Evolutionary conservation across 2,113 vertebrate genomes (phyloP).

Genomic region (Alouatta palliata): DNA sequence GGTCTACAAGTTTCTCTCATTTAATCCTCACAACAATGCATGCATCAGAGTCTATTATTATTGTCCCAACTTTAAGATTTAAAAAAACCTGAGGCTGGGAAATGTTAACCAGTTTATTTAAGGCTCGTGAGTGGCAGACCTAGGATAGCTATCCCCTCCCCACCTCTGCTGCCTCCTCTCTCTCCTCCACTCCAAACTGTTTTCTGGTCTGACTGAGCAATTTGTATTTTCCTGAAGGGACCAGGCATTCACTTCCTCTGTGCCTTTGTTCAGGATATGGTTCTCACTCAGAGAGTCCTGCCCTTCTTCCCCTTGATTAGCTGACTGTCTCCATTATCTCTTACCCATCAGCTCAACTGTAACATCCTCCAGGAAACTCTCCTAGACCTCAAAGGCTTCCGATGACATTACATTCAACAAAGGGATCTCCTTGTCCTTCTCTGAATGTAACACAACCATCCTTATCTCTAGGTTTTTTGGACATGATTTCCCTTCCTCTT

Average conservation of each 20-base stretch:
- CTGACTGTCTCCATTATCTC: background rate
- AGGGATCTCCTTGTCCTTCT: background rate
- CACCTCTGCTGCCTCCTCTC: background rate
- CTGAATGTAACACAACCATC: background rate
- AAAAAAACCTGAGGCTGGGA: background rate
- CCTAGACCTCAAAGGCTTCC: background rate
- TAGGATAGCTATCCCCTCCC: background rate
- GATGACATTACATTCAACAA: background rate
- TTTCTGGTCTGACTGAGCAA: background rate
- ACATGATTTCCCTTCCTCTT: background rate
- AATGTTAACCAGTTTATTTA: background rate
- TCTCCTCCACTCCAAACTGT: background rate
- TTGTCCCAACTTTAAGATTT: background rate
- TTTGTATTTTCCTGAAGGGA: background rate
- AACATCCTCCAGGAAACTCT: background rate
- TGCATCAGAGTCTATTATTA: background rate
- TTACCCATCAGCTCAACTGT: background rate
- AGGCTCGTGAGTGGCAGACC: background rate
- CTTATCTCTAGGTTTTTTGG: background rate
- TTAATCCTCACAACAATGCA: background rate
- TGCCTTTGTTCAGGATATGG: background rate
- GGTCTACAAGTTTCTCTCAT: background rate
- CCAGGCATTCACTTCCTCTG: background rate
- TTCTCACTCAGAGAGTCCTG: background rate
- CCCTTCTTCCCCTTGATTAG: background rate